phyloP scores from a whole-genome alignment of 2,797 vertebrate genomes.

The Bradypodion ventrale region DNA sequence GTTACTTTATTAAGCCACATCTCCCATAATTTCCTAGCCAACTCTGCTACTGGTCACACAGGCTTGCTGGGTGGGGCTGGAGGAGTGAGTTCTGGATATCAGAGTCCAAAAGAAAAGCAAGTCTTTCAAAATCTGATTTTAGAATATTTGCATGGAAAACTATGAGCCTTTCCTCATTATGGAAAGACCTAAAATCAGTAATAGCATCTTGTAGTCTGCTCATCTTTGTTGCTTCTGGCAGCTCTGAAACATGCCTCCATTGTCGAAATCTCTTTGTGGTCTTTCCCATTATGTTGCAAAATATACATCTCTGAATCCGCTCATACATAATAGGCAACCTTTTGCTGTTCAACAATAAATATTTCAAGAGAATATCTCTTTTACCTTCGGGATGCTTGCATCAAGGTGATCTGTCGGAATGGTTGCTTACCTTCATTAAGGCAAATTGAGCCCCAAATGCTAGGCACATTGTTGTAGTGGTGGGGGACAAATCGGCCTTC shows the following conservation, averaged over 20 bases:
- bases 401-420: slow-evolving; percentile 71
- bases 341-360: slow-evolving; percentile 25
- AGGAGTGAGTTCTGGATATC: neutral
- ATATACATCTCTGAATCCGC: rapidly evolving
- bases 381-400: slow-evolving; percentile 30
- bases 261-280: too few species aligned
- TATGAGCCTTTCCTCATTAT: neutral
- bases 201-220: neutral
- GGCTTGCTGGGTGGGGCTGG: too few species aligned
- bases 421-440: slow-evolving; percentile 76
- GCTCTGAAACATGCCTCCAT: neutral
- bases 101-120: neutral
- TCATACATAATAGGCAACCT: neutral
- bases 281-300: neutral
- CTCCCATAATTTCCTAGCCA: neutral
- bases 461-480: slow-evolving; percentile 53
- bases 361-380: slow-evolving; percentile 43
- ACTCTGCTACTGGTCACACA: neutral
- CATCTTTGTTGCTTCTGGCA: neutral
- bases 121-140: neutral
- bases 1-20: neutral
- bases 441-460: slow-evolving; percentile 76
- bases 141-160: neutral
- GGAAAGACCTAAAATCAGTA: neutral
- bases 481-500: slow-evolving; percentile 35